Base-by-base conservation (phyloP, 2,797 vertebrate species). In the Argya squamiceps region DNA sequence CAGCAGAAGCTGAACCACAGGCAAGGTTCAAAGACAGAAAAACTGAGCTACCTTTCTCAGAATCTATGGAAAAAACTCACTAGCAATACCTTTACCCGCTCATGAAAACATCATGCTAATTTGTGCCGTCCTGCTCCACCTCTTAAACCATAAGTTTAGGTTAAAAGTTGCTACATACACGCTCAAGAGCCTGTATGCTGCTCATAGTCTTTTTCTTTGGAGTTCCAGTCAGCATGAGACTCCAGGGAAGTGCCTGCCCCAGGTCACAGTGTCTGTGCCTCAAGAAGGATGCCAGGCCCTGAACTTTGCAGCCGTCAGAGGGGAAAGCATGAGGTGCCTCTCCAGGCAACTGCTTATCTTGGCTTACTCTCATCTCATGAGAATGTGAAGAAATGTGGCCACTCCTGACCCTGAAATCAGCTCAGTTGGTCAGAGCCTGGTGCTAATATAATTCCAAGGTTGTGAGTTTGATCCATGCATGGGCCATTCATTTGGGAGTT, bases 251-350 rank as follows among this genome's bases (percentile, higher is more conserved):
- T 0, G 0, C 16, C 43, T 47, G 74, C 32, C 27, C 70, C 29
- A 65, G 53, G 74, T 46, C 22, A 12, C 2, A 2, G n/a, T 5
- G 47, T 21, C 50, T 4, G 0, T 4, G 11, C 34, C 32, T 55
- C 23, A 9, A 19, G 84, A 37, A 69, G 62, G 34, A 64, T 2
- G 0, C 0, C 0, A 74, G 68, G 60, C 82, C 19, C 2, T 3
- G 7, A 84, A 55, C 34, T 29, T 49, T 0, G 0, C 15, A 62
- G 55, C 55, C 3, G 1, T 16, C 43, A n/a, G 60, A 84, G 37
- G 60, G 55, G 47, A 60, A 74, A 55, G 9, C 14, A 7, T 30
- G 17, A 14, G 21, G 60, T 41, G 19, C n/a, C 15, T 67, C 29
- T 12, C 59, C 53, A 71, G 60, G 26, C 30, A 67, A 1, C 56